Conservation (phyloP, 2,888 invertebrate species). For the Panopea generosa region DNA sequence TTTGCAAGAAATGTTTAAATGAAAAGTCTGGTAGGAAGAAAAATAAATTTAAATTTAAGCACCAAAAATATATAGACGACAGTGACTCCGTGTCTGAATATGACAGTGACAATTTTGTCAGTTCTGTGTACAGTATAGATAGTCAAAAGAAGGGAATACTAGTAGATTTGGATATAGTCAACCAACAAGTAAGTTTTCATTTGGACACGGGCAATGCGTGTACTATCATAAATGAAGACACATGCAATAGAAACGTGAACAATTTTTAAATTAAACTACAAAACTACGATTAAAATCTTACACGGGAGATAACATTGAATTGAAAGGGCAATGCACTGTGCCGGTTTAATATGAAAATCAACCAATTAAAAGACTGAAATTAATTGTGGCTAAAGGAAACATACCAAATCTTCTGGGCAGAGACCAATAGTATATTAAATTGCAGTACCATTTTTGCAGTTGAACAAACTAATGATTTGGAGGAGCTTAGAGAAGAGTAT, state of each 20-base stretch:
- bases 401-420: slow-evolving; percentile 6
- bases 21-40: too few species aligned
- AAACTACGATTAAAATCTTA: background rate
- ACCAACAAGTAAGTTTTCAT: background rate
- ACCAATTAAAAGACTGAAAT: background rate
- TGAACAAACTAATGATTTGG: background rate
- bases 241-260: background rate
- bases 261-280: background rate
- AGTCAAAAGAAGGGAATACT: background rate
- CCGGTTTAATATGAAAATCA: background rate
- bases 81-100: background rate
- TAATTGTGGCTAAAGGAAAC: slow-evolving; percentile 13
- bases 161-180: background rate
- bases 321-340: background rate
- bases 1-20: slow-evolving; percentile 7
- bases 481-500: slow-evolving; percentile 6
- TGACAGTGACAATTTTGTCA: background rate
- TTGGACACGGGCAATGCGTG: slow-evolving; percentile 5
- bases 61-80: background rate
- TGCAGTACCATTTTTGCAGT: background rate
- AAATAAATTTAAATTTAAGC: too few species aligned
- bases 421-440: slow-evolving; percentile 11
- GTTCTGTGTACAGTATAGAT: background rate
- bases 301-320: slow-evolving; percentile 6
- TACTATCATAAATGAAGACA: slow-evolving; percentile 3